Base-by-base conservation (phyloP, 2,888 invertebrate genomes). In the Rugalucina vietnamica region DNA sequence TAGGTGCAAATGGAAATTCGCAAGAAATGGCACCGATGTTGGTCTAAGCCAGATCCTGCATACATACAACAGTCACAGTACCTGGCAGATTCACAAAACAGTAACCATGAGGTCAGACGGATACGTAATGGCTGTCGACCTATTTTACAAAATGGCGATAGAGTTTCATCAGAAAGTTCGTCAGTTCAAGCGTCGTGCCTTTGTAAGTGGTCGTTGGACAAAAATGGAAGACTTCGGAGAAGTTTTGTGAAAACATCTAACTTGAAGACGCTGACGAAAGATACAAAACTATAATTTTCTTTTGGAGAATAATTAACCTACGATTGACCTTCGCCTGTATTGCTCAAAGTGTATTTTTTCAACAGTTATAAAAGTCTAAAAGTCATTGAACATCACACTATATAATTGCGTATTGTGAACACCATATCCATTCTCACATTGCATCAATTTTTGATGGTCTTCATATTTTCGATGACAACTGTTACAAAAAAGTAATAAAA, bases 1-100 rank as follows among this genome's bases (percentile, higher is more conserved):
- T 74, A 92, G 91, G 92, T 92, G 4, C 93, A 92, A 79, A 86
- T 88, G 72, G 93, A 92, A 76, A 81, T 93, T 24, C 77, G 89
- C 21, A 93, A 92, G 79, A 88, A 86, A 2, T 92, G 91, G 91
- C 79, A 89, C 37, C 71, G 91, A 50, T 65, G 81, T 14, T 79
- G 77, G 69, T 84, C 83, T 1, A 83, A 85, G 29, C 88, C 88
- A 3, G 88, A 88, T 32, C 88, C 88, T 0, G 70, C 80, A 0
- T 85, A 75, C 24, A 29, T 88, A 4, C 88, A 88, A 29, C 85
- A 85, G 32, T 81, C 84, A 24, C 85, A 85, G 71, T 76, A 82
- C 49, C 54, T 82, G 18, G 77, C 75, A 2, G 88, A 80, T 69
- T 79, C 79, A 36, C 18, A 29, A 71, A 85, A 83, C 37, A 78